phyloP scores from a whole-genome alignment of 2,888 invertebrate species.

The Conus canariensis region DNA sequence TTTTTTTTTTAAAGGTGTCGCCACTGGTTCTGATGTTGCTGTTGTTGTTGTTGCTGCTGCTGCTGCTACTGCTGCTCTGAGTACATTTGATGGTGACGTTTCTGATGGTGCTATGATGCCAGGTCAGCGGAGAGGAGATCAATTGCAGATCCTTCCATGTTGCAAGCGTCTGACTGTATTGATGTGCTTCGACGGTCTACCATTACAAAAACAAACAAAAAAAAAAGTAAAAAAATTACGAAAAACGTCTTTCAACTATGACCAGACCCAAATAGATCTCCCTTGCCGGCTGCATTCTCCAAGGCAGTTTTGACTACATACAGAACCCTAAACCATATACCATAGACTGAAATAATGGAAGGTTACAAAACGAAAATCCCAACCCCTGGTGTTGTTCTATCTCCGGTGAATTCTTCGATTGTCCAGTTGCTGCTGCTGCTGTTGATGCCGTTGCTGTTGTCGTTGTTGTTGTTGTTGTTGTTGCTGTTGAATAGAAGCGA shows the following conservation, averaged over 20 bases:
- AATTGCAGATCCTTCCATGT: slow-evolving; percentile 18
- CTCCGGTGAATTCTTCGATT: background rate
- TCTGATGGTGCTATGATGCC: background rate
- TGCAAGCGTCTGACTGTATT: slow-evolving; percentile 34
- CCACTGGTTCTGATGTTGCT: background rate
- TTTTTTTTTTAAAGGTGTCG: background rate
- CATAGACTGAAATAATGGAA: too few species aligned
- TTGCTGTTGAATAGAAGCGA: background rate
- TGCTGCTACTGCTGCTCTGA: background rate
- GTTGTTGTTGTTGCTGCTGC: background rate
- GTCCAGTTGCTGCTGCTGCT: background rate
- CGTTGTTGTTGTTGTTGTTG: background rate
- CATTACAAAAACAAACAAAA: background rate
- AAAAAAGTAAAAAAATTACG: too few species aligned
- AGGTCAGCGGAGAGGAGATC: background rate
- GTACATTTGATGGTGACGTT: background rate
- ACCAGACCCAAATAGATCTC: slow-evolving; percentile 26
- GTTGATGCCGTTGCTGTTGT: background rate
- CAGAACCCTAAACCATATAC: too few species aligned
- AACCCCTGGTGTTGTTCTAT: background rate
- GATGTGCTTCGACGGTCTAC: slow-evolving; percentile 16
- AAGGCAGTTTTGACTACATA: background rate
- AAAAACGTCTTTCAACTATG: slow-evolving; percentile 20
- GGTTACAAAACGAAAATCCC: too few species aligned
- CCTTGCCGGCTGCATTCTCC: background rate